A percentile compares a stretch with the other conserved stretches of the same genome.
These are phyloP conservation scores for Epinotia brunnichana DNA, from an alignment of 2,888 invertebrate genomes.

Conservation along the genomic window DNA sequence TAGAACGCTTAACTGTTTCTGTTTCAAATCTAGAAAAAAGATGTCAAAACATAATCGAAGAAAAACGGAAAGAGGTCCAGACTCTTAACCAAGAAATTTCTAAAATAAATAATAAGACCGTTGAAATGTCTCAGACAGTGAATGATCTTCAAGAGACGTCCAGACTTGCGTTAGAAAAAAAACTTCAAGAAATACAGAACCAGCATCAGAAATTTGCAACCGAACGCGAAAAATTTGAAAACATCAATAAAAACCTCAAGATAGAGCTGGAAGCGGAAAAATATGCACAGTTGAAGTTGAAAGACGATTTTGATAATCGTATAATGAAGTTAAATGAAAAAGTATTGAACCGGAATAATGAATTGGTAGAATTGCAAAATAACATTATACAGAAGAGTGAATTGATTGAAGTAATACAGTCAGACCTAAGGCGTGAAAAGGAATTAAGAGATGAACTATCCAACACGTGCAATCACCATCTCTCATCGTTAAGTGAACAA, in stretches of 20 bases:
- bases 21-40: conserved; percentile 54
- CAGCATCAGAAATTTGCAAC: conserved; percentile 67
- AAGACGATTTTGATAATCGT: conserved; percentile 67
- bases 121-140: conserved; percentile 69
- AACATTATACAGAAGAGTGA: conserved; percentile 68
- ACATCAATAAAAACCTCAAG: conserved; percentile 60
- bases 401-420: conserved; percentile 57
- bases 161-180: conserved; percentile 61
- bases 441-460: conserved; percentile 43
- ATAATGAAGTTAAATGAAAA: conserved; percentile 75
- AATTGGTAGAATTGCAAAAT: conserved; percentile 73
- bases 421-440: conserved; percentile 45
- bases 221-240: conserved; percentile 66
- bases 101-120: conserved; percentile 69
- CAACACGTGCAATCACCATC: conserved; percentile 41
- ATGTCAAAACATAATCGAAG: conserved; percentile 45
- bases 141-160: conserved; percentile 63
- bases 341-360: conserved; percentile 72
- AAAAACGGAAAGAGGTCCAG: conserved; percentile 13
- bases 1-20: conserved; percentile 54
- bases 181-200: conserved; percentile 68
- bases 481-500: conserved; percentile 46
- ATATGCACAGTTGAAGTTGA: conserved; percentile 61
- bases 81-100: conserved; percentile 45
- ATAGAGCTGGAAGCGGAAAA: conserved; percentile 65